Evolutionary conservation across 2,888 invertebrate species (phyloP), one percentile per base, ranked within the genome.

Genomic region (Acrobasis suavella): DNA sequence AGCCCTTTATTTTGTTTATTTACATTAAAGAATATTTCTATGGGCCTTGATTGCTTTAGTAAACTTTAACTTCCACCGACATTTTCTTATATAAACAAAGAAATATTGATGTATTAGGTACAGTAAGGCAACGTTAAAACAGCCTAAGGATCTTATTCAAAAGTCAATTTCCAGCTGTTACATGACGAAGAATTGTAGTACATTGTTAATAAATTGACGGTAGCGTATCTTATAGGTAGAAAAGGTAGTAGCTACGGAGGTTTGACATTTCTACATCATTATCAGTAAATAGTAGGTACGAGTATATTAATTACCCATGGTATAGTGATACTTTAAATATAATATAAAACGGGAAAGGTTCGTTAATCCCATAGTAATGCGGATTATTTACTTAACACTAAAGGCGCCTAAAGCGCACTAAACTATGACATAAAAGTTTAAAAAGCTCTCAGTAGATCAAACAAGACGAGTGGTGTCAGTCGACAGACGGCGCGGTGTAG

Each of bases 381-480:
- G 77, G 77, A 77, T 83, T 91, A 89, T 91, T 92, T 90, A 88
- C 79, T 79, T 86, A 90, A 81, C 89, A 88, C 86, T 91, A 89
- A 91, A 90, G 82, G 85, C 85, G 82, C 86, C 83, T 87, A 87
- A 87, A 88, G 77, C 81, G 80, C 83, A 85, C 86, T 90, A 86
- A 90, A 89, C 84, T 87, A 86, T 86, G 87, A 86, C 87, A 92
- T 92, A 90, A 92, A 91, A 90, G 85, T 87, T 90, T 89, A 91
- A 92, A 92, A 92, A 91, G 89, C 92, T 90, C 91, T 89, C 88
- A 86, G 91, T 91, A 92, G 92, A 92, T 92, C 92, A 92, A 92
- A 92, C 92, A 92, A 86, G 80, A 82, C 72, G 84, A 86, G 88
- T 83, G 81, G 85, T 85, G 86, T 86, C 83, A 82, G 83, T 81